A percentile compares a stretch with the other conserved stretches of the same genome.
Conservation (phyloP, 2,113 vertebrate species). For the Camelus bactrianus region DNA sequence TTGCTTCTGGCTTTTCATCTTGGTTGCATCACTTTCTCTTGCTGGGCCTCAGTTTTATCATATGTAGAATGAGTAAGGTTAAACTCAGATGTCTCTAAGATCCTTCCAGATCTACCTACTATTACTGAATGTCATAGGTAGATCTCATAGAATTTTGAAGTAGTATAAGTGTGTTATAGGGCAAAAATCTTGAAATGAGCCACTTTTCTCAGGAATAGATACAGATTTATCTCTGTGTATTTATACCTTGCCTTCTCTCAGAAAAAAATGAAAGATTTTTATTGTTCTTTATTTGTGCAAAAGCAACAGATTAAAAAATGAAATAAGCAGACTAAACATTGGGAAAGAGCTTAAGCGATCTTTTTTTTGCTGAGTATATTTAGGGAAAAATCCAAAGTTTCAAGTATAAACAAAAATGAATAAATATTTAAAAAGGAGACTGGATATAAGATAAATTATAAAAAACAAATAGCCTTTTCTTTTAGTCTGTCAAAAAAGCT, state of each 20-base stretch:
- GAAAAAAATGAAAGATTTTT: not conserved
- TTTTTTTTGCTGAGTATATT: not conserved
- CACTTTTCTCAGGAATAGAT: not conserved
- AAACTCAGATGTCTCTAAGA: not conserved
- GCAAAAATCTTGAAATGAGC: not conserved
- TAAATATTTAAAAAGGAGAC: not conserved
- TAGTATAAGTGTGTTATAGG: not conserved
- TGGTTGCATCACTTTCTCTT: not conserved
- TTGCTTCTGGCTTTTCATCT: not conserved
- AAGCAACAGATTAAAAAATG: not conserved
- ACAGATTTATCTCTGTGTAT: not conserved
- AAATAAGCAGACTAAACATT: constrained; percentile 18
- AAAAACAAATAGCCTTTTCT: not conserved
- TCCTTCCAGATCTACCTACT: not conserved
- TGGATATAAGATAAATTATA: not conserved
- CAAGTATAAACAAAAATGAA: not conserved
- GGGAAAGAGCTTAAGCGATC: not conserved
- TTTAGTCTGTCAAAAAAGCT: not conserved
- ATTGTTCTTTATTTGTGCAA: not conserved
- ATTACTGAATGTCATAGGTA: not conserved
- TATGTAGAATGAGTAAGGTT: not conserved
- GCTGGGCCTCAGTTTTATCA: not conserved
- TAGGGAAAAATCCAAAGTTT: constrained; percentile 38
- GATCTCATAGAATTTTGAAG: constrained; percentile 17
- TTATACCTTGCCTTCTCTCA: not conserved